Evolutionary conservation across 2,888 invertebrate species (phyloP), one percentile per base, ranked within the genome.

Genomic region (Xestia ashworthii): DNA sequence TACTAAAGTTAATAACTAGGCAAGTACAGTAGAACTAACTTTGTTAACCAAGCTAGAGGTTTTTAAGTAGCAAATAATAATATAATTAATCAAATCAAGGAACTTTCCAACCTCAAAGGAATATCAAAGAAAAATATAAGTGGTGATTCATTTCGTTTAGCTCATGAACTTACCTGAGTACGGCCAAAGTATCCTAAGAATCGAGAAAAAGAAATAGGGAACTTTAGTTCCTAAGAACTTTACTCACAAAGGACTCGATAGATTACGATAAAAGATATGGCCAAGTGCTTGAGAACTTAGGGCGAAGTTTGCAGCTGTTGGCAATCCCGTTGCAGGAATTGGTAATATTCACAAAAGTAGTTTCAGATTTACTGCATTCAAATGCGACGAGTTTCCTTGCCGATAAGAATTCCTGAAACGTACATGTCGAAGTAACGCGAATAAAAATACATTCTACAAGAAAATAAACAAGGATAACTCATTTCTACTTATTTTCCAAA

Each of bases 251-350:
- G n/a, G 9, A 55, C 38, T 80, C 58, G 38, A 65, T 58, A 44
- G 41, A 58, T 78, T 72, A 80, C 41, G 25, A 16, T 14, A n/a
- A 65, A 72, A 48, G 1, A 78, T n/a, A 73, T 67, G 22, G 65
- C 38, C 67, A 55, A 71, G n/a, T 81, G 41, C 46, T 84, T 71
- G 41, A 66, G 65, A 77, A 85, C 65, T 78, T 41, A 14, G 11
- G 25, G 4, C 38, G 50, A 81, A 82, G 66, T 82, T 85, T 48
- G 41, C 58, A 84, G 71, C 73, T 81, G 68, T 66, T n/a, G 46
- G 58, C 60, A 53, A 64, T 62, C 22, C 60, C 62, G 68, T 1
- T 71, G 65, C 41, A 58, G 48, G 78, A 46, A 62, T 50, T 65
- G 58, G 46, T 74, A 80, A 80, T 80, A 65, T 66, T 70, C 44